These are phyloP conservation scores for Mustelus asterias DNA, from an alignment of 2,113 vertebrate species.

Conservation along the genomic window DNA sequence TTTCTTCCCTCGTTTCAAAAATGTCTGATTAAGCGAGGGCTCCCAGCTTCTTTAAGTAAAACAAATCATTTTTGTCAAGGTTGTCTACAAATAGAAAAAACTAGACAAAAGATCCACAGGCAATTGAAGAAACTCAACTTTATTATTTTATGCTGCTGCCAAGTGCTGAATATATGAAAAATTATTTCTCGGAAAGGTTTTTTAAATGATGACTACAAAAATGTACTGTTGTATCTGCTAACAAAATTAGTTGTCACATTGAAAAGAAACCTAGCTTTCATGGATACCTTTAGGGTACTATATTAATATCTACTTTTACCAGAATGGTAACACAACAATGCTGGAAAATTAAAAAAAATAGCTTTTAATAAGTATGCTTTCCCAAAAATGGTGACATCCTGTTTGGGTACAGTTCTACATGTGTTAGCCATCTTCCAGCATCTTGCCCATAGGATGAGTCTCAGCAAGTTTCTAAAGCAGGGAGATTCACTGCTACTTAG, in stretches of 20 bases:
- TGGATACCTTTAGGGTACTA: background rate
- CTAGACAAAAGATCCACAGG: conserved; percentile 18
- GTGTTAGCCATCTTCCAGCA: background rate
- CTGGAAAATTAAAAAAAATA: background rate
- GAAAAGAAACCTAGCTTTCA: background rate
- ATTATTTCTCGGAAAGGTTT: conserved; percentile 28
- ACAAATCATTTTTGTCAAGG: background rate
- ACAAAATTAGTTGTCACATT: conserved; percentile 17
- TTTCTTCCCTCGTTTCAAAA: conserved; percentile 1
- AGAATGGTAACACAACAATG: background rate
- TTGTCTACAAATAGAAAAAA: conserved; percentile 36
- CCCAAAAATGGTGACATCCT: background rate
- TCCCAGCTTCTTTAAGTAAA: conserved; percentile 26
- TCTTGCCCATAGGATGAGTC: background rate
- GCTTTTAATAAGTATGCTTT: background rate
- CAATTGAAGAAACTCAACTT: background rate
- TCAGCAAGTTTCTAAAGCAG: background rate
- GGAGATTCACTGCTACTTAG: background rate
- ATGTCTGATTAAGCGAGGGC: background rate
- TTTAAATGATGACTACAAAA: conserved; percentile 39
- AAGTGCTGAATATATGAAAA: conserved; percentile 14
- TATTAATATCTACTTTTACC: background rate
- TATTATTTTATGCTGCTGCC: background rate
- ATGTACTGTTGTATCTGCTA: conserved; percentile 39
- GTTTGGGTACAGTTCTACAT: background rate